phyloP scores from a whole-genome alignment of 2,888 invertebrate genomes.

The Stegana nigrithorax region DNA sequence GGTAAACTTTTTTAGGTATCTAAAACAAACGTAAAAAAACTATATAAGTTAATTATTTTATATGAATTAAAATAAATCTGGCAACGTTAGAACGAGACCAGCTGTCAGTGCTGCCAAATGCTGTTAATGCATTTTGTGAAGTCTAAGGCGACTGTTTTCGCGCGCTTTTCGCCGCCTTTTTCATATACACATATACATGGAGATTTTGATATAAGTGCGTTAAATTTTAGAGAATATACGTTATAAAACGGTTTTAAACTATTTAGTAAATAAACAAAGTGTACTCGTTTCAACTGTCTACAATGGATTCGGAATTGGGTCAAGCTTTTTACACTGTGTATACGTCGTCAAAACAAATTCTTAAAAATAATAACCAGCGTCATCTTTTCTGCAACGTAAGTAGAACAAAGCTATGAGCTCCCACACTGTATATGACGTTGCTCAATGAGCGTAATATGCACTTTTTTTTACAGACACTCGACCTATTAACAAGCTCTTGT shows the following conservation, averaged over 20 bases:
- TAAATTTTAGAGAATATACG: not conserved
- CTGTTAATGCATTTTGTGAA: slow-evolving; percentile 8
- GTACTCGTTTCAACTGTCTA: too few species aligned
- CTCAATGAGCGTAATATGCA: slow-evolving; percentile 3
- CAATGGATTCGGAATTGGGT: slow-evolving; percentile 58
- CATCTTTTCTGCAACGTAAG: slow-evolving; percentile 66
- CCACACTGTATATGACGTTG: slow-evolving; percentile 14
- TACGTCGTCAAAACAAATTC: slow-evolving; percentile 64
- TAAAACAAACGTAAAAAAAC: too few species aligned
- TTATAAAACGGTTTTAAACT: slow-evolving; percentile 1
- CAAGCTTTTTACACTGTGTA: slow-evolving; percentile 64
- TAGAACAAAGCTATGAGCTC: slow-evolving; percentile 31
- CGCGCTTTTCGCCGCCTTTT: slow-evolving; percentile 16
- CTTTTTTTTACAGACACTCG: slow-evolving; percentile 62
- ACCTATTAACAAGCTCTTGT: slow-evolving; percentile 66
- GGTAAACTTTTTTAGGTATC: too few species aligned
- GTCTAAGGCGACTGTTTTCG: not conserved
- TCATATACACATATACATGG: not conserved
- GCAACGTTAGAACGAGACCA: too few species aligned
- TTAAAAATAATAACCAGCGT: slow-evolving; percentile 58
- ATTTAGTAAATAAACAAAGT: not conserved
- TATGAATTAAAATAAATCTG: too few species aligned
- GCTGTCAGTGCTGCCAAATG: too few species aligned
- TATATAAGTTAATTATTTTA: too few species aligned
- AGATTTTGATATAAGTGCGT: too few species aligned